phyloP scores from a whole-genome alignment of 2,888 invertebrate species.

The Antheraea assamensis region DNA sequence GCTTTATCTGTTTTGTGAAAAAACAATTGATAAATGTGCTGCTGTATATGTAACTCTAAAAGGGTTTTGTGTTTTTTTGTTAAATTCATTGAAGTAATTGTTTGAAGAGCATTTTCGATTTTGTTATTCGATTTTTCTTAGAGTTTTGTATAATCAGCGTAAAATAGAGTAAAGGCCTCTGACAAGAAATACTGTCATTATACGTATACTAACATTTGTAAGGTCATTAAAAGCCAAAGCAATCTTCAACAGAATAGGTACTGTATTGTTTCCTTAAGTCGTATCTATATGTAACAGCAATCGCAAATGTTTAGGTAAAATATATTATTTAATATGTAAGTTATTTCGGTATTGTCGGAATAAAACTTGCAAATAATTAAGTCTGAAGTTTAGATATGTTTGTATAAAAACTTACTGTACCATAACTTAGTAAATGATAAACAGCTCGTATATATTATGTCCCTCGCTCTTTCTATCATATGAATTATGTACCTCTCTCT shows the following conservation, averaged over 20 bases:
- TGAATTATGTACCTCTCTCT: not conserved
- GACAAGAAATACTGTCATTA: too few species aligned
- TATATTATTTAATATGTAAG: not conserved
- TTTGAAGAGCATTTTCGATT: not conserved
- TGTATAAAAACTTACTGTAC: not conserved
- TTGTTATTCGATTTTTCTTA: too few species aligned
- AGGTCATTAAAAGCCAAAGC: not conserved
- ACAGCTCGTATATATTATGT: not conserved
- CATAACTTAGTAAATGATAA: not conserved
- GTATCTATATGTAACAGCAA: not conserved
- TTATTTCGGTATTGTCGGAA: not conserved
- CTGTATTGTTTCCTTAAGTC: not conserved
- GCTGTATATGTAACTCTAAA: conserved; percentile 13
- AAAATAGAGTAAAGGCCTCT: too few species aligned
- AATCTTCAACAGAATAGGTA: not conserved
- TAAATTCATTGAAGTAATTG: not conserved
- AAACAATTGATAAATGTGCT: conserved; percentile 10
- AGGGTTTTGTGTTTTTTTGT: not conserved
- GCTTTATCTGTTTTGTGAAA: conserved; percentile 32
- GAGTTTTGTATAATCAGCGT: too few species aligned
- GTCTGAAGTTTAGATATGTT: not conserved
- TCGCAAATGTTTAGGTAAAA: not conserved
- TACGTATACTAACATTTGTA: not conserved
- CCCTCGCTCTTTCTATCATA: not conserved
- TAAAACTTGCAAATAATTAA: not conserved